phyloP scores from a whole-genome alignment of 2,797 vertebrate genomes.

The Gallinago nigripennis region DNA sequence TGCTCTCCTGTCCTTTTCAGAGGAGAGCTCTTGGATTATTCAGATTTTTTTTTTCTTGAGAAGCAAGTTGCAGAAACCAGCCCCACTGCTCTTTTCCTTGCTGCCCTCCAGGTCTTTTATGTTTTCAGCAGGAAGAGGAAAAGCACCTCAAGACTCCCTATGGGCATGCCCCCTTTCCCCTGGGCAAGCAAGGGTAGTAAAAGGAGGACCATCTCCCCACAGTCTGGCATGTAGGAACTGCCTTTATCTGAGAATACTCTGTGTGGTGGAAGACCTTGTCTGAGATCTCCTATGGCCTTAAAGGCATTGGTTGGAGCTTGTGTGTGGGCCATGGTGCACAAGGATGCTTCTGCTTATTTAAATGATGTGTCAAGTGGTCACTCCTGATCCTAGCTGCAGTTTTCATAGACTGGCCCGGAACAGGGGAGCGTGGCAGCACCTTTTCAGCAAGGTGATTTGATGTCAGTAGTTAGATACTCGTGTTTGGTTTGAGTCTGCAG shows the following conservation, averaged over 20 bases:
- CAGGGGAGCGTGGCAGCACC: not conserved
- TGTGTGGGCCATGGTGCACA: not conserved
- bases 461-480: not conserved
- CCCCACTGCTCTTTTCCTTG: not conserved
- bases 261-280: not conserved
- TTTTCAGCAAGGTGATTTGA: not conserved
- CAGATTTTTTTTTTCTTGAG: not conserved
- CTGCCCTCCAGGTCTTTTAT: not conserved
- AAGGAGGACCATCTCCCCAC: not conserved
- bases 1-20: not conserved
- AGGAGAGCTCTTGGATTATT: not conserved
- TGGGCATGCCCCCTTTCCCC: not conserved
- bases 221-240: not conserved
- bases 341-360: not conserved
- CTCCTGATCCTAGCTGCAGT: not conserved
- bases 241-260: not conserved
- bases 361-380: not conserved
- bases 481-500: not conserved
- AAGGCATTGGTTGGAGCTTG: not conserved
- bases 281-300: not conserved
- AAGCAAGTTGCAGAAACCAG: not conserved
- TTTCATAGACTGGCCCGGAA: not conserved
- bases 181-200: not conserved
- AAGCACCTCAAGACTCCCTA: not conserved
- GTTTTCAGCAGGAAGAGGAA: not conserved